Evolutionary conservation across 2,888 invertebrate genomes (phyloP).

Genomic region (Furcula furcula): DNA sequence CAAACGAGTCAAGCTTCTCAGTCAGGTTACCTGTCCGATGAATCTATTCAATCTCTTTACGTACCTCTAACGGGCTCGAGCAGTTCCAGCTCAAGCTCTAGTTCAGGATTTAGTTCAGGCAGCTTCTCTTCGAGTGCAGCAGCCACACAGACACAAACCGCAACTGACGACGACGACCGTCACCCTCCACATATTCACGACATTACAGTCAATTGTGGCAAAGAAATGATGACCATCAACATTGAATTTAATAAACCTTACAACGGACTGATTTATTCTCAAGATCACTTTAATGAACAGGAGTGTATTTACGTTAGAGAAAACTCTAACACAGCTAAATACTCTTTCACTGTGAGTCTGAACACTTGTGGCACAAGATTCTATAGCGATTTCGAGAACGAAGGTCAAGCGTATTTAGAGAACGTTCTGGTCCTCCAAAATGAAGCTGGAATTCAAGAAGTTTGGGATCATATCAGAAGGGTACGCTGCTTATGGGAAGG

Average conservation of each 20-base stretch:
- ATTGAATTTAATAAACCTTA: conserved; percentile 89
- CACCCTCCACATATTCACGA: conserved; percentile 90
- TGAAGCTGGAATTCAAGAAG: conserved; percentile 88
- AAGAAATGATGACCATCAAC: conserved; percentile 91
- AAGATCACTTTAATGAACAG: conserved; percentile 85
- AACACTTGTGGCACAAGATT: conserved; percentile 91
- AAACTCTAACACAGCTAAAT: conserved; percentile 86
- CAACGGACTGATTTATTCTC: conserved; percentile 90
- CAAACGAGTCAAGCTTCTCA: conserved; percentile 42
- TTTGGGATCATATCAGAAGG: conserved; percentile 90
- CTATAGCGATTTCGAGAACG: conserved; percentile 88
- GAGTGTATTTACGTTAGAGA: conserved; percentile 88
- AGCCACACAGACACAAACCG: conserved; percentile 21
- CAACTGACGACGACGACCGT: conserved; percentile 76
- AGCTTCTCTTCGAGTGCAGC: conserved; percentile 12
- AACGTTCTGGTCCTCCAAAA: conserved; percentile 90
- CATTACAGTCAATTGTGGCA: conserved; percentile 89
- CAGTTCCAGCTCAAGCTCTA: conserved; percentile 6
- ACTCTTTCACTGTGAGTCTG: conserved; percentile 87
- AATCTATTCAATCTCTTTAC: conserved; percentile 22
- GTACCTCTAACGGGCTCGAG: not conserved
- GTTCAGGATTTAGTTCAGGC: conserved; percentile 11
- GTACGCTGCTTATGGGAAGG: conserved; percentile 93
- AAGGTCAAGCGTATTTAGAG: conserved; percentile 90
- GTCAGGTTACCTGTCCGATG: conserved; percentile 26